A percentile compares a stretch with the other conserved stretches of the same genome.
Evolutionary conservation across 64 coral and sea anemone species (phyloP).

Genomic region (Montipora efflorescens): DNA sequence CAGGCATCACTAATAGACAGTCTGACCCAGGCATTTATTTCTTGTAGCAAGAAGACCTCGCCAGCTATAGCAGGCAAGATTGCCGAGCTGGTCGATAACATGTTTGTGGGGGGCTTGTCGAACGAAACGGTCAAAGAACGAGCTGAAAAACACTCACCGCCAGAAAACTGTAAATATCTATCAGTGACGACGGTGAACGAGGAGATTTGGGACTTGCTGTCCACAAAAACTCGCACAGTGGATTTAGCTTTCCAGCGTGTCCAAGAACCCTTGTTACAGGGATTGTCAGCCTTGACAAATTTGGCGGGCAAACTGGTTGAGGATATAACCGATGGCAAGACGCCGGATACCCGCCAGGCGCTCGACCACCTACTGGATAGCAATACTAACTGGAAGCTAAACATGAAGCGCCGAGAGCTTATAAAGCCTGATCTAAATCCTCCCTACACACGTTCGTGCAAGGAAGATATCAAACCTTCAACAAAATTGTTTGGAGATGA

Average conservation of each 20-base stretch:
- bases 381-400: neutral
- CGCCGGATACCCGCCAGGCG: neutral
- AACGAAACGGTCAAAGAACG: constrained; percentile 26
- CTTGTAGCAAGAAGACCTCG: neutral
- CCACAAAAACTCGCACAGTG: constrained; percentile 3
- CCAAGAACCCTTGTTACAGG: constrained; percentile 61
- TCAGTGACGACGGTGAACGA: constrained; percentile 33
- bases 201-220: constrained; percentile 62
- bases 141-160: constrained; percentile 34
- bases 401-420: constrained; percentile 30
- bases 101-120: constrained; percentile 17
- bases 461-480: constrained; percentile 13
- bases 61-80: constrained; percentile 13
- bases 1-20: neutral
- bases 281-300: constrained; percentile 46
- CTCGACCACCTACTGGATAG: constrained; percentile 16
- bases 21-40: constrained; percentile 63
- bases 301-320: constrained; percentile 34
- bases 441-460: constrained; percentile 47
- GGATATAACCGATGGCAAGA: constrained; percentile 1
- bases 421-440: constrained; percentile 59
- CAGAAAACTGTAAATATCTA: constrained; percentile 57
- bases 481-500: constrained; percentile 58
- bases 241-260: constrained; percentile 49
- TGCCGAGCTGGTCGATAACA: constrained; percentile 15